Conservation (phyloP, 2,888 invertebrate genomes). For the Ichneumon xanthorius region DNA sequence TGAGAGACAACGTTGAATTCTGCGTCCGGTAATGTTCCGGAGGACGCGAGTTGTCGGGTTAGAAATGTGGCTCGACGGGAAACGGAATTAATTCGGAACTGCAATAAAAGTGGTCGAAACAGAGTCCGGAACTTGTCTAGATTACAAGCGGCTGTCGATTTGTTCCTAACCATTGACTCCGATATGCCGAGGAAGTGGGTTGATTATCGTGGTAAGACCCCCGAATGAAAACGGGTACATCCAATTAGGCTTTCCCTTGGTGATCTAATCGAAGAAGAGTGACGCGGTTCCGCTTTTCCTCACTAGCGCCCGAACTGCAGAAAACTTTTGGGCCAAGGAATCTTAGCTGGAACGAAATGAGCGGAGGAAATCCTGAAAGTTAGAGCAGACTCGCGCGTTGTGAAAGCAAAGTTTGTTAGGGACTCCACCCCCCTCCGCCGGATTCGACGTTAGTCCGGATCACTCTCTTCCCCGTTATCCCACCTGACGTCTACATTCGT, state of each 20-base stretch:
- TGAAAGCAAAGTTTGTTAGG: conserved; percentile 15
- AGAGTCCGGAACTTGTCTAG: not conserved
- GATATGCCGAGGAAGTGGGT: conserved; percentile 28
- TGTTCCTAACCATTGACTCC: conserved; percentile 9
- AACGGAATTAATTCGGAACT: conserved; percentile 42
- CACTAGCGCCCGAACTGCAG: not conserved
- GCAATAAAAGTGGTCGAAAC: conserved; percentile 3
- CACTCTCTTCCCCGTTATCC: conserved; percentile 25
- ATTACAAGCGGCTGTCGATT: not conserved
- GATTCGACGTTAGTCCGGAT: conserved; percentile 20
- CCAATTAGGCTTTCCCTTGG: conserved; percentile 36
- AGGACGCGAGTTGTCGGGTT: not conserved
- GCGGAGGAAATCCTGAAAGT: conserved; percentile 24
- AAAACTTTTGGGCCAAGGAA: conserved; percentile 20
- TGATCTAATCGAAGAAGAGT: conserved; percentile 46
- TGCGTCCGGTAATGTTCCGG: conserved; percentile 26
- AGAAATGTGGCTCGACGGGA: conserved; percentile 1
- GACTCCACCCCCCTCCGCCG: not conserved
- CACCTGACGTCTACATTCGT: conserved; percentile 60
- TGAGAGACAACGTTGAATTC: conserved; percentile 40
- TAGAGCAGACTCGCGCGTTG: not conserved
- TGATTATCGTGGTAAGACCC: conserved; percentile 37
- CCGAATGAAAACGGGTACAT: conserved; percentile 20
- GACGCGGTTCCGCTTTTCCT: conserved; percentile 14
- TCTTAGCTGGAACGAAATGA: conserved; percentile 19